Conservation (phyloP, 2,113 vertebrate species). For the Microcebus griseorufus region DNA sequence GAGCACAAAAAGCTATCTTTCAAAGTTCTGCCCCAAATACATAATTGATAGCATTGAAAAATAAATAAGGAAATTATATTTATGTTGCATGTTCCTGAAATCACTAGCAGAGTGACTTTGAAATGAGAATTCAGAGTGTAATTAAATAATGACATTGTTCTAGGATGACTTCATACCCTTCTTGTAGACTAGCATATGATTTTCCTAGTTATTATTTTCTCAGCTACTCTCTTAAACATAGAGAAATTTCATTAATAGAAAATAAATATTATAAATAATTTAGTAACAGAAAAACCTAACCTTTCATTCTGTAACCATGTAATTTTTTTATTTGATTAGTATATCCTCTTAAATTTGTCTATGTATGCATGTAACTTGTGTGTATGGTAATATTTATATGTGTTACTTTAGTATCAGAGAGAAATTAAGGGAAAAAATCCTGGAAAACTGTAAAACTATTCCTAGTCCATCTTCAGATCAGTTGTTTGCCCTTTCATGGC, state of each 20-base stretch:
- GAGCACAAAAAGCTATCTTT: conserved; percentile 59
- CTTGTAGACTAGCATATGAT: conserved; percentile 56
- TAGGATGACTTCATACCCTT: conserved; percentile 62
- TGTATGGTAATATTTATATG: neutral
- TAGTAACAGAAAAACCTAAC: conserved; percentile 18
- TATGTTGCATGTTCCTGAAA: conserved; percentile 77
- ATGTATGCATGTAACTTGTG: neutral
- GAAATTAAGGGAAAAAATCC: neutral
- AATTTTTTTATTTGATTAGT: conserved; percentile 39
- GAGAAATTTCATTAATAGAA: neutral
- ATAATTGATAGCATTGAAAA: conserved; percentile 69
- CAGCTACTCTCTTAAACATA: conserved; percentile 63
- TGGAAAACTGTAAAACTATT: neutral
- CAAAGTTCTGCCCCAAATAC: conserved; percentile 52
- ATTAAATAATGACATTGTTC: conserved; percentile 77
- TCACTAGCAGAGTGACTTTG: conserved; percentile 76
- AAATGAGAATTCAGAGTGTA: conserved; percentile 71
- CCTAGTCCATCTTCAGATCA: neutral
- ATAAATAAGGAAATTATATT: conserved; percentile 73
- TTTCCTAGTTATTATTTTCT: conserved; percentile 51
- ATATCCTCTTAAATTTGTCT: neutral
- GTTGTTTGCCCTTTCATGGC: neutral
- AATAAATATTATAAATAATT: conserved; percentile 62
- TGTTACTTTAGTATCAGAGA: neutral
- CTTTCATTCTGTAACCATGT: neutral